These are phyloP conservation scores for Suricata suricatta DNA, from an alignment of 2,113 vertebrate genomes.

Conservation along the genomic window DNA sequence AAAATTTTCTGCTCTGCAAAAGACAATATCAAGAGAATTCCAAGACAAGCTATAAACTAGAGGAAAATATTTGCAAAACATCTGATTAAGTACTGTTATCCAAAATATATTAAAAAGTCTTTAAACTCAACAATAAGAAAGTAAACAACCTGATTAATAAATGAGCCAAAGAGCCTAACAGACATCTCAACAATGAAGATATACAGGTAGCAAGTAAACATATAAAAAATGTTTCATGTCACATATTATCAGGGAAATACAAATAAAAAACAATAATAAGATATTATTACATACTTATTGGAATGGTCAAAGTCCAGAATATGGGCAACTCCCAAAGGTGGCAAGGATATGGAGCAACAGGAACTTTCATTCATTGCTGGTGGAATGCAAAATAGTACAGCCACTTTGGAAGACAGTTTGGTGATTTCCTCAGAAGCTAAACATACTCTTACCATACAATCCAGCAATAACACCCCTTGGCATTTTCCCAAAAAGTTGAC, in stretches of 20 bases:
- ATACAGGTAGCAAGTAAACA: not conserved
- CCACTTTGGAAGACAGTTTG: not conserved
- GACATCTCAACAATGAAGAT: not conserved
- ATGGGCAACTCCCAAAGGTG: not conserved
- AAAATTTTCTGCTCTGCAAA: not conserved
- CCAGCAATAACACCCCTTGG: not conserved
- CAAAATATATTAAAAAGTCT: not conserved
- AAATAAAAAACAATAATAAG: not conserved
- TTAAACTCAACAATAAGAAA: not conserved
- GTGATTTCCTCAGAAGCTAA: not conserved
- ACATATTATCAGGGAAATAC: not conserved
- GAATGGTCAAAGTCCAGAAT: not conserved
- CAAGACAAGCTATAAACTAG: not conserved
- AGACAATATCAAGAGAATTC: not conserved
- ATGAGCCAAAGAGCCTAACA: not conserved
- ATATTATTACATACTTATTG: too few relatives aligned
- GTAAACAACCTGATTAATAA: not conserved
- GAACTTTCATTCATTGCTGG: not conserved
- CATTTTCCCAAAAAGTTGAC: not conserved
- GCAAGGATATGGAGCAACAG: not conserved
- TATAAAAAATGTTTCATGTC: not conserved
- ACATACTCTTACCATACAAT: not conserved
- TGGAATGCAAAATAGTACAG: not conserved
- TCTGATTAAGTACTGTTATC: not conserved
- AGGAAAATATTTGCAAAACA: not conserved